A percentile compares a stretch with the other conserved stretches of the same genome.
These are phyloP conservation scores for Leptinotarsa tumamoca DNA, from an alignment of 2,888 invertebrate species.

Conservation along the genomic window DNA sequence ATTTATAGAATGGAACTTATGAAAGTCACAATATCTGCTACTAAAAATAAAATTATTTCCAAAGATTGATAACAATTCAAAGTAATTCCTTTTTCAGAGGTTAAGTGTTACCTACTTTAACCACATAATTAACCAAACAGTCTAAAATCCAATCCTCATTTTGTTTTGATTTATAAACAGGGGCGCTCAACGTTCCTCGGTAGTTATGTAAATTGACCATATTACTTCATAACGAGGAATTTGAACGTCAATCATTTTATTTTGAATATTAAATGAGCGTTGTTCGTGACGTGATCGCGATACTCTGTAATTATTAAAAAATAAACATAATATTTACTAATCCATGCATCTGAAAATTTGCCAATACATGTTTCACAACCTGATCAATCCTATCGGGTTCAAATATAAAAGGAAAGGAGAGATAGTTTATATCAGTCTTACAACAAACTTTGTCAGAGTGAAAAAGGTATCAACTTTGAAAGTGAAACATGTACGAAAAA, in stretches of 20 bases:
- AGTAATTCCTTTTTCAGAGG: too few relatives aligned
- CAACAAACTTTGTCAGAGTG: neutral
- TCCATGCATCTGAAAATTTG: neutral
- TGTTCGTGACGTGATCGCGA: neutral
- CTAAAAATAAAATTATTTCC: too few relatives aligned
- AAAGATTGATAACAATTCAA: too few relatives aligned
- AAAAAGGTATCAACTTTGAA: neutral
- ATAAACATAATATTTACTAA: slow-evolving; percentile 6
- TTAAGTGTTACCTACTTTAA: too few relatives aligned
- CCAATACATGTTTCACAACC: slow-evolving; percentile 10
- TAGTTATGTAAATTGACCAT: slow-evolving; percentile 2
- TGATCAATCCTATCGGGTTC: neutral
- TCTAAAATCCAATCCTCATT: neutral
- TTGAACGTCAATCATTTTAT: neutral
- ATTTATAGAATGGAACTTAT: too few relatives aligned
- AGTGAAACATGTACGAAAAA: slow-evolving; percentile 57
- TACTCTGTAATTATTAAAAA: slow-evolving; percentile 8
- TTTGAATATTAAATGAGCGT: neutral
- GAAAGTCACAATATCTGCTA: too few relatives aligned
- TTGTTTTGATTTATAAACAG: neutral
- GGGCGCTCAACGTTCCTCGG: neutral
- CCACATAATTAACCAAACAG: too few relatives aligned
- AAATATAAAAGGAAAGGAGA: slow-evolving; percentile 11
- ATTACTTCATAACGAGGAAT: neutral
- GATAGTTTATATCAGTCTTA: neutral